Evolutionary conservation across 2,888 invertebrate species (phyloP).

Genomic region (Drosophila monieri): DNA sequence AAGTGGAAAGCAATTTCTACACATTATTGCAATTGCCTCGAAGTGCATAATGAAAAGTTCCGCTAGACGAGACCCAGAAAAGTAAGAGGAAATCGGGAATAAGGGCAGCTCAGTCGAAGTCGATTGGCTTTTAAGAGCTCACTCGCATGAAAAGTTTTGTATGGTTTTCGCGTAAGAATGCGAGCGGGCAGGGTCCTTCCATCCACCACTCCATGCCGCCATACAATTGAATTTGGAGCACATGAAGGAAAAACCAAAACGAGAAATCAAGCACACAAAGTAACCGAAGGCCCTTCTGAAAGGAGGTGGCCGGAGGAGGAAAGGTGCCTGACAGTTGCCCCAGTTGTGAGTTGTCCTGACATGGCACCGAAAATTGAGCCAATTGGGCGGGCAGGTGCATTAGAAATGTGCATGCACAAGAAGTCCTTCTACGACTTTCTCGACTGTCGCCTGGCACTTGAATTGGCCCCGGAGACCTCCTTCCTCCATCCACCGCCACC

Average conservation of each 20-base stretch:
- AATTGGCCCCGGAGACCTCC: slow-evolving; percentile 25
- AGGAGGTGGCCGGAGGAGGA: neutral
- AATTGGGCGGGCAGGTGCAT: slow-evolving; percentile 71
- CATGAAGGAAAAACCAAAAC: slow-evolving; percentile 50
- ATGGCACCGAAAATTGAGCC: slow-evolving; percentile 73
- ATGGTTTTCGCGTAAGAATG: slow-evolving; percentile 52
- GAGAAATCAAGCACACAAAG: slow-evolving; percentile 47
- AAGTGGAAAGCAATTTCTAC: slow-evolving; percentile 67
- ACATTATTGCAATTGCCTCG: slow-evolving; percentile 64
- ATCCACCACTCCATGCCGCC: slow-evolving; percentile 34
- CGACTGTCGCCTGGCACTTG: slow-evolving; percentile 15
- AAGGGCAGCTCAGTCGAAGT: slow-evolving; percentile 54
- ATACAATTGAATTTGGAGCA: slow-evolving; percentile 74
- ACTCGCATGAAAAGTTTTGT: slow-evolving; percentile 70
- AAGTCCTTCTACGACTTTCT: slow-evolving; percentile 7
- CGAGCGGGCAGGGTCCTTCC: slow-evolving; percentile 37
- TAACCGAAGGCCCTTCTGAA: slow-evolving; percentile 24
- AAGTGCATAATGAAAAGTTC: slow-evolving; percentile 60
- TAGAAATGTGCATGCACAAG: slow-evolving; percentile 63
- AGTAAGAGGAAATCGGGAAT: slow-evolving; percentile 25
- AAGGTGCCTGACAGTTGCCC: slow-evolving; percentile 66
- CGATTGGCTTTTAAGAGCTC: slow-evolving; percentile 77
- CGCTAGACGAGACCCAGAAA: slow-evolving; percentile 32
- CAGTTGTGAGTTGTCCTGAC: slow-evolving; percentile 70
- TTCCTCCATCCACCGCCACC: neutral